phyloP scores from a whole-genome alignment of 1,140 invertebrate genomes.

The Yoshiicerus persimilis region DNA sequence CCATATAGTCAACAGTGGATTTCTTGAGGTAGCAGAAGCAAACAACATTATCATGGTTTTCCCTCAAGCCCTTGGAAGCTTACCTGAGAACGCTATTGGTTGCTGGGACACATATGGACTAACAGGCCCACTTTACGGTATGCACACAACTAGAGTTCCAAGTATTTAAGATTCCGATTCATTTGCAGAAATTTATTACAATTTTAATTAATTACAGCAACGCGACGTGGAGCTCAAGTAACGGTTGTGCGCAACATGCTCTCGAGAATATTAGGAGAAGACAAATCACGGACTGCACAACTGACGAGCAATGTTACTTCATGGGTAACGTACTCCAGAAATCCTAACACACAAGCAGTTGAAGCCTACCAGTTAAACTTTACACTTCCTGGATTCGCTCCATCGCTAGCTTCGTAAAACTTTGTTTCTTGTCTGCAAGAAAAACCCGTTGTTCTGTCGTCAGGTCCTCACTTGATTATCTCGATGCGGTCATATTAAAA shows the following conservation, averaged over 20 bases:
- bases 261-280: constrained; percentile 28
- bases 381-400: too few species aligned
- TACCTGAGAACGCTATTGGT: neutral
- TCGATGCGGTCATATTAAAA: too few species aligned
- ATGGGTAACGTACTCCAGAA: too few species aligned
- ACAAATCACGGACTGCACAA: neutral
- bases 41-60: constrained; percentile 47
- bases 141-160: too few species aligned
- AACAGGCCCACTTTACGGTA: neutral
- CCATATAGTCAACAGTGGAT: constrained; percentile 36
- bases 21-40: constrained; percentile 38
- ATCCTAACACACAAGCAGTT: too few species aligned
- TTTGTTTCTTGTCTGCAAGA: too few species aligned
- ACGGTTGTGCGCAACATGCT: constrained; percentile 27
- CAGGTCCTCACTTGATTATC: too few species aligned
- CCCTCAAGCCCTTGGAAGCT: constrained; percentile 23
- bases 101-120: constrained; percentile 34
- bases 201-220: constrained; percentile 34
- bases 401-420: too few species aligned
- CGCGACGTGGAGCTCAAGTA: constrained; percentile 34
- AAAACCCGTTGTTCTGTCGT: too few species aligned
- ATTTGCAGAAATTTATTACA: too few species aligned
- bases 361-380: too few species aligned
- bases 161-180: too few species aligned
- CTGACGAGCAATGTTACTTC: neutral